Evolutionary conservation across 2,797 vertebrate species (phyloP).

Genomic region (Pseudomugil gertrudae): DNA sequence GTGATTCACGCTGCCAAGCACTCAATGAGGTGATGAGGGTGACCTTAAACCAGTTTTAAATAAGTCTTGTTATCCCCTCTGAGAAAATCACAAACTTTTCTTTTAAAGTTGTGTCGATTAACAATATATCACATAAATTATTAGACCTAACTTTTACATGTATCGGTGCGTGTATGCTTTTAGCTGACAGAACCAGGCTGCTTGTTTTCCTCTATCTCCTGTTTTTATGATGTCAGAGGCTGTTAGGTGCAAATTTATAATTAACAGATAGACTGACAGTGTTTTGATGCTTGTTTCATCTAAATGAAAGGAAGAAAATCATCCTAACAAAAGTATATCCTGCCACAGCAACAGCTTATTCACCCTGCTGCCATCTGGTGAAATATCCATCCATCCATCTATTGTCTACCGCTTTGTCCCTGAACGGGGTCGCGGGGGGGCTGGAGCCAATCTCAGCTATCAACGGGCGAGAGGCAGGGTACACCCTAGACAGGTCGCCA

Average conservation of each 20-base stretch:
- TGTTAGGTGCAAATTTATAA: background rate
- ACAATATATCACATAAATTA: background rate
- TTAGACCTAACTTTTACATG: background rate
- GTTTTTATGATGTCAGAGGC: background rate
- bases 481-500: too few relatives aligned
- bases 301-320: background rate
- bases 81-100: background rate
- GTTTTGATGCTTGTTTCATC: background rate
- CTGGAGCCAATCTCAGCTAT: too few relatives aligned
- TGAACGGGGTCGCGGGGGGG: too few relatives aligned
- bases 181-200: background rate
- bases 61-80: background rate
- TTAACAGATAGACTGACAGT: background rate
- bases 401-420: too few relatives aligned
- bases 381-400: too few relatives aligned
- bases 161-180: background rate
- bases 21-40: constrained; percentile 6
- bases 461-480: too few relatives aligned
- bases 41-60: constrained; percentile 2
- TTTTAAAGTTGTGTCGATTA: background rate
- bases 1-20: constrained; percentile 31
- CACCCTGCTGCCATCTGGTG: background rate
- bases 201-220: background rate
- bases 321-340: background rate
- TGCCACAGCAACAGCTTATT: background rate